These are phyloP conservation scores for Poicephalus meyeri DNA, from an alignment of 2,113 vertebrate genomes.

Conservation along the genomic window DNA sequence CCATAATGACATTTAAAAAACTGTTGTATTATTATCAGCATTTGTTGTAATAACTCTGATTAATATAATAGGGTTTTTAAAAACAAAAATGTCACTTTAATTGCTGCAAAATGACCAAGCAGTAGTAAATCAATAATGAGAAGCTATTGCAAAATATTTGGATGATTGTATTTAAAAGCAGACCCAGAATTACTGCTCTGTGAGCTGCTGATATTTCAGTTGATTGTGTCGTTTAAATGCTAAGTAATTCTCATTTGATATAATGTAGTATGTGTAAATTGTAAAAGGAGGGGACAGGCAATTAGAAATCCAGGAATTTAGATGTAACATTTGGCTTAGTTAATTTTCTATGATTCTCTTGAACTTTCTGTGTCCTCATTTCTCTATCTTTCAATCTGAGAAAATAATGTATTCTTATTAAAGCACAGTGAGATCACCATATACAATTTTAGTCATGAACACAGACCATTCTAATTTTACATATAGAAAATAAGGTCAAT, in stretches of 20 bases:
- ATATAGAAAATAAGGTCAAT: background rate
- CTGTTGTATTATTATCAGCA: background rate
- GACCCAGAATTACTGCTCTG: background rate
- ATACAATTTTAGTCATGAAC: background rate
- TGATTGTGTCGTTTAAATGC: background rate
- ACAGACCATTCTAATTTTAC: background rate
- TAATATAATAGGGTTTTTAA: background rate
- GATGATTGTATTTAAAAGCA: background rate
- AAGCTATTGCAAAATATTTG: background rate
- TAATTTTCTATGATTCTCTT: background rate
- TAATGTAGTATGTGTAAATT: background rate
- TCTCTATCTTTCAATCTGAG: background rate
- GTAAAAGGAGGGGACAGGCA: background rate
- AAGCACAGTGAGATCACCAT: background rate
- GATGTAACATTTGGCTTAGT: background rate
- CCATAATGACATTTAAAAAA: background rate
- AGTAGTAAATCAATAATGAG: background rate
- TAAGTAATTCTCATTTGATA: background rate
- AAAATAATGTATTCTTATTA: background rate
- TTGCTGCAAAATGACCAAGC: background rate
- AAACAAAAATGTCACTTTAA: background rate
- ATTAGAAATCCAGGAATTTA: background rate
- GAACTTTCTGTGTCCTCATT: background rate
- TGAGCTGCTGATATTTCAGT: background rate
- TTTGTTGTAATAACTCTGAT: background rate